Percentiles rank a stretch among this genome's conserved stretches.
These are phyloP conservation scores for Psilopsiagon aymara DNA, from an alignment of 2,113 vertebrate species.

Conservation along the genomic window DNA sequence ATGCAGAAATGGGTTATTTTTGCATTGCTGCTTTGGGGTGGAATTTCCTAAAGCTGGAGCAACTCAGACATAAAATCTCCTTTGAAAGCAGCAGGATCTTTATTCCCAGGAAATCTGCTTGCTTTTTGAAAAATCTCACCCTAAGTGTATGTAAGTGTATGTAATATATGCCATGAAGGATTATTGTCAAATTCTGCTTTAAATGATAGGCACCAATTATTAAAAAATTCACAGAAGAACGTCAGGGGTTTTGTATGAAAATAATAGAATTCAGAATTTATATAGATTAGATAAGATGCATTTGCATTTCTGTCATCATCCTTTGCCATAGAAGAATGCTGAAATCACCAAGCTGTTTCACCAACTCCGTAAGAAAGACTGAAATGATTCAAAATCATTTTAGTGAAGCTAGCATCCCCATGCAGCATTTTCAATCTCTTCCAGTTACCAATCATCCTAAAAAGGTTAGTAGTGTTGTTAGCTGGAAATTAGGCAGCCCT, in stretches of 20 bases:
- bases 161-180: neutral
- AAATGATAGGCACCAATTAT: neutral
- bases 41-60: conserved; percentile 16
- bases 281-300: neutral
- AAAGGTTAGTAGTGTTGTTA: neutral
- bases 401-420: neutral
- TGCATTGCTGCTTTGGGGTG: neutral
- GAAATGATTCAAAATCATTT: neutral
- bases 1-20: conserved; percentile 16
- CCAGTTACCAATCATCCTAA: neutral
- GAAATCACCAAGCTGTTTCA: neutral
- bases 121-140: neutral
- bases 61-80: neutral
- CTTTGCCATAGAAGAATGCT: neutral
- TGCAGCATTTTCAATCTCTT: neutral
- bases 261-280: neutral
- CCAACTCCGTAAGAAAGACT: neutral
- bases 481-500: neutral
- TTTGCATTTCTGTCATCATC: neutral
- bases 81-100: conserved; percentile 2
- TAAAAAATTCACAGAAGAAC: neutral
- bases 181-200: neutral
- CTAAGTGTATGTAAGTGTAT: neutral
- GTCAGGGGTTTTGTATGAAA: neutral
- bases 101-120: neutral